Conservation (phyloP, 2,797 vertebrate species). For the Neosalanx taihuensis region DNA sequence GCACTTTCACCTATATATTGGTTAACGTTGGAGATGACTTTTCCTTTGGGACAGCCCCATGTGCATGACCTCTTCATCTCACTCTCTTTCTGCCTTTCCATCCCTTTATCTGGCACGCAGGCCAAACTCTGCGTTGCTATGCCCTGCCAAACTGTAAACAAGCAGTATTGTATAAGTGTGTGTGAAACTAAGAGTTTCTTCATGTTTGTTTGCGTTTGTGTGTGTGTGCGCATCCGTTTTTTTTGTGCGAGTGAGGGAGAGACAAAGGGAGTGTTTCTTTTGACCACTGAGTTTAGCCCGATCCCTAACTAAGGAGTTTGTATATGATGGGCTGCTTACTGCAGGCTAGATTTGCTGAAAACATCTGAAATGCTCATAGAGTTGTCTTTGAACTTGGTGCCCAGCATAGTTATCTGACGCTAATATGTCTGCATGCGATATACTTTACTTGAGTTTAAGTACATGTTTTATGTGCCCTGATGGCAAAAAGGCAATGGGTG, state of each 20-base stretch:
- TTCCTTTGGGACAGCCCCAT: conserved; percentile 29
- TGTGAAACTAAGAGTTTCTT: conserved; percentile 64
- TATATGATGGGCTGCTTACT: conserved; percentile 69
- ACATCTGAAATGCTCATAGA: neutral
- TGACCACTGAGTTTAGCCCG: conserved; percentile 67
- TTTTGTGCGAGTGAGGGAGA: conserved; percentile 70
- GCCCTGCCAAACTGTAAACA: conserved; percentile 77
- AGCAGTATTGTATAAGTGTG: conserved; percentile 72
- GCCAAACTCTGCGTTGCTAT: conserved; percentile 68
- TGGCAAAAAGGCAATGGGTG: neutral
- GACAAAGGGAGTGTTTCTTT: conserved; percentile 78
- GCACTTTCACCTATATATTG: conserved; percentile 44
- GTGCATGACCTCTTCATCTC: conserved; percentile 35
- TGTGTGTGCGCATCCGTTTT: conserved; percentile 71
- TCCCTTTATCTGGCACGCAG: conserved; percentile 23
- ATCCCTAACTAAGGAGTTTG: conserved; percentile 70
- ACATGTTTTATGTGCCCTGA: too few relatives aligned
- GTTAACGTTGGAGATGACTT: conserved; percentile 51
- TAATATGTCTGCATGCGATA: too few relatives aligned
- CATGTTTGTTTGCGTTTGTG: conserved; percentile 70
- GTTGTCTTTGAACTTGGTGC: too few relatives aligned
- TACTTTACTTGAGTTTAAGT: too few relatives aligned
- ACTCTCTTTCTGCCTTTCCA: conserved; percentile 15
- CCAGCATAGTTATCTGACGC: too few relatives aligned
- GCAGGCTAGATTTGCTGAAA: conserved; percentile 52